phyloP scores from a whole-genome alignment of 2,888 invertebrate genomes.

The Timema podura region DNA sequence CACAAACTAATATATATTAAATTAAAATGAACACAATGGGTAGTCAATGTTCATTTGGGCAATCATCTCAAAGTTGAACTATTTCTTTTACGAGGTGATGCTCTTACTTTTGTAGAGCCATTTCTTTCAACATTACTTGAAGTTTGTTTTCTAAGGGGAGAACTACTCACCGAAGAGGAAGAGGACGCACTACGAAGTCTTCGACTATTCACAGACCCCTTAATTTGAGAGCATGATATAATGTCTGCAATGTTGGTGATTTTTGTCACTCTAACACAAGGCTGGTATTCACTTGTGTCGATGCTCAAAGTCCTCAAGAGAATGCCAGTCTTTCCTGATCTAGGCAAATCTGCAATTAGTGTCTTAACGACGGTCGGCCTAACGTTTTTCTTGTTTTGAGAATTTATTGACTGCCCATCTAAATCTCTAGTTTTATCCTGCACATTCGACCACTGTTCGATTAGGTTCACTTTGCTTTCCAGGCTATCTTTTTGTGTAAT shows the following conservation, averaged over 20 bases:
- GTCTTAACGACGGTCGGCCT: background rate
- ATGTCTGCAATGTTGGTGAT: constrained; percentile 21
- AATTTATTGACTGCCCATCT: background rate
- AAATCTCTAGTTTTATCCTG: background rate
- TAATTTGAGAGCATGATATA: constrained; percentile 5
- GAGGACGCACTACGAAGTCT: constrained; percentile 27
- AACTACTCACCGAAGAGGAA: constrained; percentile 18
- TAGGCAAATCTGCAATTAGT: too few relatives aligned
- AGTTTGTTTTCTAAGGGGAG: constrained; percentile 14
- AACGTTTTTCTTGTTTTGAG: background rate
- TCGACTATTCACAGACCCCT: constrained; percentile 21
- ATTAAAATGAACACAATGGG: constrained; percentile 14
- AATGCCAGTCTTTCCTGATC: background rate
- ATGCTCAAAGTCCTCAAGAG: constrained; percentile 21
- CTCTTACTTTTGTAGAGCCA: constrained; percentile 4
- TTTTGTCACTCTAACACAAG: constrained; percentile 25
- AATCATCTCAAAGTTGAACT: background rate
- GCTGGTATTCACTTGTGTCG: constrained; percentile 24
- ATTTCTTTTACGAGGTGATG: constrained; percentile 14
- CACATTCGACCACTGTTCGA: background rate
- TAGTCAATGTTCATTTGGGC: background rate
- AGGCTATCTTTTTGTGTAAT: too few relatives aligned
- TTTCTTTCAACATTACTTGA: background rate
- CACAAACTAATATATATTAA: constrained; percentile 8
- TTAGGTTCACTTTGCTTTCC: too few relatives aligned